Evolutionary conservation across 2,113 vertebrate genomes (phyloP).

Genomic region (Alligator mississippiensis): DNA sequence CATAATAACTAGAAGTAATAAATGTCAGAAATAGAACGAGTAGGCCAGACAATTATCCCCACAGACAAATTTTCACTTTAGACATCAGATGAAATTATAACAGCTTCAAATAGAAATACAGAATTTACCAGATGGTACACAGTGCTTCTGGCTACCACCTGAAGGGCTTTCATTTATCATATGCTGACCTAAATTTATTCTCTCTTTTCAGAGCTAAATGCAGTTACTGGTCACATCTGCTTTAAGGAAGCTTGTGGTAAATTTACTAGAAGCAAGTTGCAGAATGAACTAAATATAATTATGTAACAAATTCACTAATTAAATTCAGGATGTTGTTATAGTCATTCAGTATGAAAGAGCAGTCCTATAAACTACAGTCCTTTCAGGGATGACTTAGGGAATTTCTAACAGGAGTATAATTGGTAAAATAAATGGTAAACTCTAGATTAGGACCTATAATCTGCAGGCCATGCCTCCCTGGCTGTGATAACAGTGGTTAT

Average conservation of each 20-base stretch:
- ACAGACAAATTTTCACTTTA: not conserved
- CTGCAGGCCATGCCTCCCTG: not conserved
- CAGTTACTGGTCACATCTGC: not conserved
- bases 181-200: not conserved
- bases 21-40: not conserved
- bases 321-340: not conserved
- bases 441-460: accelerated
- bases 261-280: not conserved
- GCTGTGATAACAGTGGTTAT: not conserved
- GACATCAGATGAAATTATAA: not conserved
- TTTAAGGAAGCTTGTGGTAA: not conserved
- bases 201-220: not conserved
- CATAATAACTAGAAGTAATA: not conserved
- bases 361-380: not conserved
- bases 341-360: not conserved
- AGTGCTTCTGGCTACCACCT: constrained; percentile 4
- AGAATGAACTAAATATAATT: not conserved
- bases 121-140: constrained; percentile 1
- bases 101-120: not conserved
- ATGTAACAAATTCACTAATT: not conserved
- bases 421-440: not conserved
- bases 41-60: not conserved
- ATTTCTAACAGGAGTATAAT: not conserved
- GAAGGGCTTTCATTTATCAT: not conserved
- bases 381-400: not conserved